Percentiles rank a stretch among this genome's conserved stretches.
phyloP scores from a whole-genome alignment of 2,888 invertebrate species.

The Pyrrhosoma nymphula region DNA sequence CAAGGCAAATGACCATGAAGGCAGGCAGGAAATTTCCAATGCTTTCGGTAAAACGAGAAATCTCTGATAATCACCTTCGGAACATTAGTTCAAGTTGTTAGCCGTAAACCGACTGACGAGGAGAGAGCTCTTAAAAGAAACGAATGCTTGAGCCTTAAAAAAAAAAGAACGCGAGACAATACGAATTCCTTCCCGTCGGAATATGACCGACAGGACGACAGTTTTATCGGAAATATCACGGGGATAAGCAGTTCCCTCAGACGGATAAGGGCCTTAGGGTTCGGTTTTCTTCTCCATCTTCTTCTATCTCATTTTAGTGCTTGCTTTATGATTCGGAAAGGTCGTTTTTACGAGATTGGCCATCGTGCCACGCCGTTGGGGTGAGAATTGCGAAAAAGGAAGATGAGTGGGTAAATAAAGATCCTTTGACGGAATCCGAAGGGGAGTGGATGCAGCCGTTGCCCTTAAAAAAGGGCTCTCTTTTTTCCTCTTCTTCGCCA shows the following conservation, averaged over 20 bases:
- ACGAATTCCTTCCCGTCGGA: not conserved
- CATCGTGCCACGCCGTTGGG: not conserved
- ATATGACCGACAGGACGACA: not conserved
- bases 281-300: not conserved
- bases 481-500: not conserved
- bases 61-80: not conserved
- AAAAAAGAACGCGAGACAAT: not conserved
- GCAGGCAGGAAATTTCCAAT: too few relatives aligned
- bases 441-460: slow-evolving; percentile 19
- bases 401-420: slow-evolving; percentile 31
- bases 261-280: not conserved
- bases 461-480: not conserved
- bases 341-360: slow-evolving; percentile 26
- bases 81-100: slow-evolving; percentile 1
- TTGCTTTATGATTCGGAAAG: not conserved
- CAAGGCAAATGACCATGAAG: too few relatives aligned
- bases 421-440: not conserved
- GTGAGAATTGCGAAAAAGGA: slow-evolving; percentile 10
- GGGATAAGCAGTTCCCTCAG: not conserved
- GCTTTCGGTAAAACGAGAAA: too few relatives aligned
- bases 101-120: not conserved
- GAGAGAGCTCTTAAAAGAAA: not conserved
- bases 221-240: slow-evolving; percentile 27
- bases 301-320: not conserved
- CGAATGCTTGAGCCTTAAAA: not conserved